These are phyloP conservation scores for Bombyx huttoni DNA, from an alignment of 2,888 invertebrate species.

Conservation along the genomic window DNA sequence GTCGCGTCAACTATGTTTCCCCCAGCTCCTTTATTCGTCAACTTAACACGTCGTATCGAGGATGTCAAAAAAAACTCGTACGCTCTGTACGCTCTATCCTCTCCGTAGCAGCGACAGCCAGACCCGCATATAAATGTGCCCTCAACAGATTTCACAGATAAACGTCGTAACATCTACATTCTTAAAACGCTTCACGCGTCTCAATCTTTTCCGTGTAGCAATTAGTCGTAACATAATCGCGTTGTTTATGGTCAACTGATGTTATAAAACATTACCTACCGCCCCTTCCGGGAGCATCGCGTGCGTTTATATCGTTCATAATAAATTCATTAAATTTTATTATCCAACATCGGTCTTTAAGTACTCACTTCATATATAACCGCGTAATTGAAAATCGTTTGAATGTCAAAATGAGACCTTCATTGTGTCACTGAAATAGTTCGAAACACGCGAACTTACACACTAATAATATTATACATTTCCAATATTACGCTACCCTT, in stretches of 20 bases:
- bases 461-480: too few relatives aligned
- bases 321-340: constrained; percentile 31
- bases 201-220: constrained; percentile 16
- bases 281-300: constrained; percentile 16
- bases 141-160: constrained; percentile 25
- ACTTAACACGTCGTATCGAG: constrained; percentile 43
- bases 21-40: constrained; percentile 33
- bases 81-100: constrained; percentile 18
- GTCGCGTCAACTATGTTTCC: constrained; percentile 31
- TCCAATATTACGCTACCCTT: not conserved
- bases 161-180: constrained; percentile 17
- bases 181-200: constrained; percentile 18
- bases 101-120: constrained; percentile 20
- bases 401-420: constrained; percentile 25
- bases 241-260: constrained; percentile 19
- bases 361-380: constrained; percentile 21
- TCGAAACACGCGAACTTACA: constrained; percentile 24
- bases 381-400: constrained; percentile 37
- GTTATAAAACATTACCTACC: constrained; percentile 18
- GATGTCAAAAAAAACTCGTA: constrained; percentile 46
- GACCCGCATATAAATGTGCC: constrained; percentile 32
- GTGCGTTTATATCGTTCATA: constrained; percentile 24
- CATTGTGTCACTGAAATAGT: constrained; percentile 24
- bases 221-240: constrained; percentile 24
- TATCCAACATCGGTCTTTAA: constrained; percentile 20